A percentile compares a stretch with the other conserved stretches of the same genome.
These are phyloP conservation scores for Aptenodytes patagonicus DNA, from an alignment of 2,113 vertebrate species.

Conservation along the genomic window DNA sequence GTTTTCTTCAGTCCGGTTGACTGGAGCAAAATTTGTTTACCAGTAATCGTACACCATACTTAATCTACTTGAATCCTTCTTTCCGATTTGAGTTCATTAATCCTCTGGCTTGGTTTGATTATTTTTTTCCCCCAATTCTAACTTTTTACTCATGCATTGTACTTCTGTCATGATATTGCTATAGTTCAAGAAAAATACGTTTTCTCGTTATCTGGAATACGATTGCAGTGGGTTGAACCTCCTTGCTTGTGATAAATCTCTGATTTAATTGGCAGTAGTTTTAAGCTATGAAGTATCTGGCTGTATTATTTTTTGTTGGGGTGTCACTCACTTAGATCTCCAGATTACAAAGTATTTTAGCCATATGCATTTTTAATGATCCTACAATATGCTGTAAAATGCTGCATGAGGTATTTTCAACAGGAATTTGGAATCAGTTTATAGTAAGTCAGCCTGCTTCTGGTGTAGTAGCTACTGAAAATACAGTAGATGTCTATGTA, in stretches of 20 bases:
- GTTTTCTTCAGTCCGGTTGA: background rate
- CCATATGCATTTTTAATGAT: background rate
- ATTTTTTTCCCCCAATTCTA: background rate
- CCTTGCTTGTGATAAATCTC: background rate
- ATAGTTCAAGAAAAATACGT: rapidly evolving
- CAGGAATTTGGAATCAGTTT: background rate
- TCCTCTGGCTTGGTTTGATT: background rate
- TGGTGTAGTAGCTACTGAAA: conserved; percentile 24
- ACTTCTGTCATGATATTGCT: background rate
- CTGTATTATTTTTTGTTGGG: background rate
- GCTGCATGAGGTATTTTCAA: background rate
- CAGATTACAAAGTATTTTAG: background rate
- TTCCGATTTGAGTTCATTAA: background rate
- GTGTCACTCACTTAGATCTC: background rate
- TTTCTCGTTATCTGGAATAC: background rate
- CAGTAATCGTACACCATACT: background rate
- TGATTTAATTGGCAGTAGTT: background rate
- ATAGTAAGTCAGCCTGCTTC: background rate
- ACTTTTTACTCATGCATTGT: background rate
- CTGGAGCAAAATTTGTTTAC: conserved; percentile 35
- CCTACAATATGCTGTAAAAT: background rate
- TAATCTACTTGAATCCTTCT: background rate
- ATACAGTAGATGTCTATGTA: conserved; percentile 63
- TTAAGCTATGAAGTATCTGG: background rate
- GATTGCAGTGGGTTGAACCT: background rate